These are phyloP conservation scores for Drosophila kanekoi DNA, from an alignment of 2,888 invertebrate genomes.

Conservation along the genomic window DNA sequence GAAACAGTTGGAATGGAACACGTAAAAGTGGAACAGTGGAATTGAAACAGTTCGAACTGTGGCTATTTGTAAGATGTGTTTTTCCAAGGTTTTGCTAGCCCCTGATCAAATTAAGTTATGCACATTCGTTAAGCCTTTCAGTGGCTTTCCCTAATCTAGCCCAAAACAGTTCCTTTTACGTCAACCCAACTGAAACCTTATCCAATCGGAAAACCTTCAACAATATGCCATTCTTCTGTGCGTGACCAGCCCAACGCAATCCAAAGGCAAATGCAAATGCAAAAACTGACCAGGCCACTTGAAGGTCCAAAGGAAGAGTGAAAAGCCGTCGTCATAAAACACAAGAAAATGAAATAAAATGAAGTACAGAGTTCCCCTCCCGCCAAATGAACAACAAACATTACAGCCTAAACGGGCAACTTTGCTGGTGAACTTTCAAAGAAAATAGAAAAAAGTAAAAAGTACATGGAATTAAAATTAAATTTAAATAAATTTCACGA, in stretches of 20 bases:
- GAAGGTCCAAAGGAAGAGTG: conserved; percentile 41
- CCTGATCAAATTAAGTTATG: background rate
- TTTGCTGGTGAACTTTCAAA: conserved; percentile 24
- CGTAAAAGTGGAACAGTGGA: background rate
- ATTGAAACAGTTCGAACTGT: background rate
- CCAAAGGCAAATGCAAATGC: conserved; percentile 44
- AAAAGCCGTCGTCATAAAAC: conserved; percentile 56
- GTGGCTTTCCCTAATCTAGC: background rate
- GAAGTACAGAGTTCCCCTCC: conserved; percentile 6
- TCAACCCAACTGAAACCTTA: conserved; percentile 1
- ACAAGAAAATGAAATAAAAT: conserved; percentile 3
- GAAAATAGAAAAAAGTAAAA: conserved; percentile 28
- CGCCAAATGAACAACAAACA: conserved; percentile 15
- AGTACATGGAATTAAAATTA: conserved; percentile 73
- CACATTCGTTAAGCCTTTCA: conserved; percentile 19
- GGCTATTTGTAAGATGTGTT: background rate
- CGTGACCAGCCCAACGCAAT: conserved; percentile 50
- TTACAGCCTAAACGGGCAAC: conserved; percentile 28
- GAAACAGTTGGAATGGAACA: background rate
- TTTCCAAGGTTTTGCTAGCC: background rate
- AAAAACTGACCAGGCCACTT: conserved; percentile 19
- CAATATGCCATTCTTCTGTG: conserved; percentile 32
- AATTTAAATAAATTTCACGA: conserved; percentile 76
- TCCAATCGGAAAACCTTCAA: conserved; percentile 20
- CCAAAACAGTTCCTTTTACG: conserved; percentile 5